Base-by-base conservation (phyloP, 2,113 vertebrate species). In the Oreotrochilus melanogaster region DNA sequence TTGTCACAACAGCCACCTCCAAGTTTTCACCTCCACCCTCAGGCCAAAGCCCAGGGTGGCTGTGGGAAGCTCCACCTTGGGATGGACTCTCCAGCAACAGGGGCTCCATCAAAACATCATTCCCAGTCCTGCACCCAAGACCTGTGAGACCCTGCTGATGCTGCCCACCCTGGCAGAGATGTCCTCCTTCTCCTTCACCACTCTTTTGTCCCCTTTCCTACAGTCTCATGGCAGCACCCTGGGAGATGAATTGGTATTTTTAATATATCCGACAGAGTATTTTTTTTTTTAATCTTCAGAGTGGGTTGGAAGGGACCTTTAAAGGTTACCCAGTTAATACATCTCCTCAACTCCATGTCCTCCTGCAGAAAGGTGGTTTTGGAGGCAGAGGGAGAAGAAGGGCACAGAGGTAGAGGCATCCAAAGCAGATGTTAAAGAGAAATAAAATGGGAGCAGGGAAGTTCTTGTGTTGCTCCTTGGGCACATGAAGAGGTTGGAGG, bases 61-160 rank as follows among this genome's bases (percentile, higher is more conserved):
- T 14, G 25, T 2, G 10, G 72, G 48, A 64, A 35, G 35, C 30
- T 70, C 43, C n/a, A 4, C 35, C 15, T n/a, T 47, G 73, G 66
- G 37, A 57, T 2, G 7, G 50, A 64, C 14, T 19, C 21, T 42
- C 50, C 25, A 22, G 10, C 9, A 14, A 18, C 0, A 8, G 53
- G 2, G 4, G 31, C 18, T 86, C 37, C 73, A 37, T 3, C 5
- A 5, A n/a, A 88, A 31, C 22, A 25, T 31, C 9, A 6, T 50
- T 25, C 58, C 17, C 50, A 48, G 24, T 30, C 60, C 60, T 28
- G 30, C 24, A 22, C 10, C 70, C 2, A 7, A 73, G 72, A 56
- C 24, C 45, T 3, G 4, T 19, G 9, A 48, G 57, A 14, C 31
- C n/a, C n/a, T 4, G 2, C n/a, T 54, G 22, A 54, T 0, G 1